A percentile compares a stretch with the other conserved stretches of the same genome.
phyloP scores from a whole-genome alignment of 1,140 invertebrate genomes.

The Augochlora pura region DNA sequence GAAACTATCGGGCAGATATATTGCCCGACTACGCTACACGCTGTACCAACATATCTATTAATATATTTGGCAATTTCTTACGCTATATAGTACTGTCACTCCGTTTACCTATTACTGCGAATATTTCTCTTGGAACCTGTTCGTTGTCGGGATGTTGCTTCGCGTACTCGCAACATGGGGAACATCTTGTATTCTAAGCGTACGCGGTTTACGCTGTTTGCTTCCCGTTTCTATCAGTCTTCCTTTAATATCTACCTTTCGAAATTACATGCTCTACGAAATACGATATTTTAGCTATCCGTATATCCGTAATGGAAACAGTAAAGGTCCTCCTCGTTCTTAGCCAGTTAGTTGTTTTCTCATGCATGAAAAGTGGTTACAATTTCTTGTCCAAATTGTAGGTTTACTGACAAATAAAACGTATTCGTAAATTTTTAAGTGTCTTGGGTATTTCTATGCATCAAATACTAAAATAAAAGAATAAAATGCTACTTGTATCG shows the following conservation, averaged over 20 bases:
- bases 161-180: background rate
- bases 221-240: background rate
- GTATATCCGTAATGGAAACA: no score
- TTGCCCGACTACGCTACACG: conserved; percentile 38
- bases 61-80: conserved; percentile 33
- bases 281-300: no score
- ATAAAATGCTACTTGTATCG: no score
- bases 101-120: background rate
- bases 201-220: background rate
- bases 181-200: background rate
- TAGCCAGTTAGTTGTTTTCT: no score
- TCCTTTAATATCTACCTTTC: background rate
- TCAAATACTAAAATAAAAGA: no score
- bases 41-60: conserved; percentile 26
- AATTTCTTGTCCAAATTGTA: no score
- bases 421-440: no score
- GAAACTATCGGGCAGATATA: conserved; percentile 58
- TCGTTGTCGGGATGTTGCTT: background rate
- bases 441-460: no score
- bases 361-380: no score
- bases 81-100: conserved; percentile 11
- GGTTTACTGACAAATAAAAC: no score
- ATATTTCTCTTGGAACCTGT: background rate
- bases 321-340: no score
- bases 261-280: background rate